A percentile compares a stretch with the other conserved stretches of the same genome.
phyloP scores from a whole-genome alignment of 1,140 invertebrate species.

The Drosophila saltans region DNA sequence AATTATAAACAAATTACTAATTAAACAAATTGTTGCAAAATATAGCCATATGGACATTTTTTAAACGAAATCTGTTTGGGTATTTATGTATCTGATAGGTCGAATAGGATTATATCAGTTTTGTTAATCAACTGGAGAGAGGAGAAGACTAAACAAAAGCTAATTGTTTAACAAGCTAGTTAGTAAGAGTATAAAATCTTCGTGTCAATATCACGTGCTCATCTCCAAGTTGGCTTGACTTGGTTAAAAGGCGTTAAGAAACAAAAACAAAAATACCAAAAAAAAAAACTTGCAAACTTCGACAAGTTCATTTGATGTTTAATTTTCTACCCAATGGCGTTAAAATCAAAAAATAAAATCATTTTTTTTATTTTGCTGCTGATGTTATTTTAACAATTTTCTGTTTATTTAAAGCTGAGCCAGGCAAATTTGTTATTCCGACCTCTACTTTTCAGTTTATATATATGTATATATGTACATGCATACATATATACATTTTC shows the following conservation, averaged over 20 bases:
- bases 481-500: neutral
- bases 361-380: constrained; percentile 22
- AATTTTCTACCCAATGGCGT: constrained; percentile 24
- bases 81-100: too few species aligned
- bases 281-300: constrained; percentile 47
- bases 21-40: too few species aligned
- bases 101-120: too few species aligned
- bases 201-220: neutral
- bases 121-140: too few species aligned
- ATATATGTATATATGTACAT: neutral
- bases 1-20: too few species aligned
- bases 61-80: too few species aligned
- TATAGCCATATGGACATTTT: too few species aligned
- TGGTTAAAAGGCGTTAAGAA: constrained; percentile 53
- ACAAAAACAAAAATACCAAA: neutral
- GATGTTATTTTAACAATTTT: constrained; percentile 20
- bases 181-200: neutral
- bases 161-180: too few species aligned
- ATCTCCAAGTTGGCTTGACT: constrained; percentile 9
- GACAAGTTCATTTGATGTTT: constrained; percentile 40
- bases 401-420: constrained; percentile 65
- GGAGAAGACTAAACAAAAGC: too few species aligned
- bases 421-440: constrained; percentile 50
- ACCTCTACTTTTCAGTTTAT: constrained; percentile 37
- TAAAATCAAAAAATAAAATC: neutral